Evolutionary conservation across 1,140 invertebrate species (phyloP).

Genomic region (Alviniconcha marisindica): DNA sequence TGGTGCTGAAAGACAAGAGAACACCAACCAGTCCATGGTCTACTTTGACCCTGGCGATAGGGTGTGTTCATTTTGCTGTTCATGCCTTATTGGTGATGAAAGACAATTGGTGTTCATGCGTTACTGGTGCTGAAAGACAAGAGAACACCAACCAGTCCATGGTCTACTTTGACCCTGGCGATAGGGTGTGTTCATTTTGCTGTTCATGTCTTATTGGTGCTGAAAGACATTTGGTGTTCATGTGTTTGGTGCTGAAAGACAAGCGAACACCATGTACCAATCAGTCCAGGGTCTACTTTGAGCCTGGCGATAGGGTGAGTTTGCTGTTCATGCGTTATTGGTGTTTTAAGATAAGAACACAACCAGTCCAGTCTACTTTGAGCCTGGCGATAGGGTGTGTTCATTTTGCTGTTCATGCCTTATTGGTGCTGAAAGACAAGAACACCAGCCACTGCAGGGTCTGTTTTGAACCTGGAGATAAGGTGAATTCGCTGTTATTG

Average conservation of each 20-base stretch:
- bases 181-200: slow-evolving; percentile 60
- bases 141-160: slow-evolving; percentile 67
- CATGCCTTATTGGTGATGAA: no score
- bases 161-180: slow-evolving; percentile 74
- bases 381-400: slow-evolving; percentile 70
- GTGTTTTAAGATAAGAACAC: no score
- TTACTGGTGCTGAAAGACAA: slow-evolving; percentile 34
- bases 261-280: slow-evolving; percentile 60
- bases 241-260: background rate
- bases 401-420: no score
- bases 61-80: slow-evolving; percentile 51
- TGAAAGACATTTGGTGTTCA: no score
- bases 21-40: slow-evolving; percentile 71
- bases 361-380: slow-evolving; percentile 74
- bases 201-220: no score
- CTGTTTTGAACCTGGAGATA: slow-evolving; percentile 74
- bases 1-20: slow-evolving; percentile 37
- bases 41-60: slow-evolving; percentile 73
- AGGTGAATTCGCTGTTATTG: no score
- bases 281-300: slow-evolving; percentile 73
- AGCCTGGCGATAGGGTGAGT: slow-evolving; percentile 70
- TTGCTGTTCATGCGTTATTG: no score
- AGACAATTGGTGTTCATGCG: slow-evolving; percentile 46
- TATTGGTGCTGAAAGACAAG: no score
- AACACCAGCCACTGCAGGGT: slow-evolving; percentile 71